Evolutionary conservation across 2,113 vertebrate genomes (phyloP).

Genomic region (Hippocampus guttulatus): DNA sequence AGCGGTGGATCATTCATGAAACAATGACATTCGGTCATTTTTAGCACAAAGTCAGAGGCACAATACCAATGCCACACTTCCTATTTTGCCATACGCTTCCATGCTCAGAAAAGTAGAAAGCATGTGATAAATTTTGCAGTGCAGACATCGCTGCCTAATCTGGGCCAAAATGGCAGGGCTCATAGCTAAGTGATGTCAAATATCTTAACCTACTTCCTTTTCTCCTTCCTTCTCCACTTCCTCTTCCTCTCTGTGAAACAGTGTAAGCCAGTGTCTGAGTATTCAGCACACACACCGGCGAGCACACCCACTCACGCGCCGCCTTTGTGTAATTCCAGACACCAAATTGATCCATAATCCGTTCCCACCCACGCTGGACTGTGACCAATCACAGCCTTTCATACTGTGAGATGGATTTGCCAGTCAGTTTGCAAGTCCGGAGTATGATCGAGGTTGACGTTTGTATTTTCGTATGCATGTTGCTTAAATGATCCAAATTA

Average conservation of each 20-base stretch:
- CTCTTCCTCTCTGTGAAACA: not conserved
- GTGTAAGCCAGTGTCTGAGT: conserved; percentile 1
- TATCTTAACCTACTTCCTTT: conserved; percentile 16
- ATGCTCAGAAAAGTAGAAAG: not conserved
- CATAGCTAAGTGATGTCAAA: conserved; percentile 9
- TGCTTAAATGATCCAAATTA: conserved; percentile 52
- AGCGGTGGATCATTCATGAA: not conserved
- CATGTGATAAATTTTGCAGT: conserved; percentile 20
- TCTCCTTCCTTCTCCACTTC: not conserved
- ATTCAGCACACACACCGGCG: not conserved
- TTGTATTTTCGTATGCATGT: conserved; percentile 18
- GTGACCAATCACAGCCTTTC: conserved; percentile 64
- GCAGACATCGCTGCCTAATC: not conserved
- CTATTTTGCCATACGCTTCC: not conserved
- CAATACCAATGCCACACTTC: not conserved
- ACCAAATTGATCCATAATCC: conserved; percentile 60
- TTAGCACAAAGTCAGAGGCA: not conserved
- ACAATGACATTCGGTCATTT: not conserved
- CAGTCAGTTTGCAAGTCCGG: conserved; percentile 47
- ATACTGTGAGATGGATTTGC: conserved; percentile 49
- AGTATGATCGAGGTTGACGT: conserved; percentile 50
- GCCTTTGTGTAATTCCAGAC: conserved; percentile 52
- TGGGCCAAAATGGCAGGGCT: not conserved
- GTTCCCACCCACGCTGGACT: conserved; percentile 50
- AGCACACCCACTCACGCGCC: conserved; percentile 7